A percentile compares a stretch with the other conserved stretches of the same genome.
Evolutionary conservation across 2,888 invertebrate species (phyloP).

Genomic region (Noctua comes): DNA sequence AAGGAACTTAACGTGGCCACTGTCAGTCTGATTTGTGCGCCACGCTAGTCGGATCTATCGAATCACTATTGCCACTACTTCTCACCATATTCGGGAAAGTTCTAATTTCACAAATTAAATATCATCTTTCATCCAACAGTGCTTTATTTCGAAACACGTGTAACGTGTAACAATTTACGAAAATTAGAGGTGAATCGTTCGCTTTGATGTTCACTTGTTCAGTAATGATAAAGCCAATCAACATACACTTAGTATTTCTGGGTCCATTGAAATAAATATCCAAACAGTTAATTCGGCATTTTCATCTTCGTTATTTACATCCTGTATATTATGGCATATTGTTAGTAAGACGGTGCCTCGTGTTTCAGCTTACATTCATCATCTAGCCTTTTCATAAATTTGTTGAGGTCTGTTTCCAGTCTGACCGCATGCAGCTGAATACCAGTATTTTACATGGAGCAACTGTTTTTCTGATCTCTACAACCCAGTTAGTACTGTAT

Average conservation of each 20-base stretch:
- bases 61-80: not conserved
- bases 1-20: too few relatives aligned
- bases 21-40: too few relatives aligned
- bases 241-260: not conserved
- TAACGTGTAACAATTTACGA: not conserved
- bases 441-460: too few relatives aligned
- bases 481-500: too few relatives aligned
- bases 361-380: not conserved
- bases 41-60: too few relatives aligned
- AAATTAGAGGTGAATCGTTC: not conserved
- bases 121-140: not conserved
- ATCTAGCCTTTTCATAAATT: not conserved
- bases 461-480: too few relatives aligned
- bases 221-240: conserved; percentile 15
- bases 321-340: not conserved
- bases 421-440: too few relatives aligned
- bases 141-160: conserved; percentile 3
- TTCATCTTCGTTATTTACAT: not conserved
- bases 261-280: not conserved
- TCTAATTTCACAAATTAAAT: not conserved
- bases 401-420: not conserved
- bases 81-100: not conserved
- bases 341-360: not conserved
- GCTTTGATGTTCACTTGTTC: conserved; percentile 32
- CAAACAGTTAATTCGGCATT: not conserved